Evolutionary conservation across 1,140 invertebrate species (phyloP).

Genomic region (Aplysia californica): DNA sequence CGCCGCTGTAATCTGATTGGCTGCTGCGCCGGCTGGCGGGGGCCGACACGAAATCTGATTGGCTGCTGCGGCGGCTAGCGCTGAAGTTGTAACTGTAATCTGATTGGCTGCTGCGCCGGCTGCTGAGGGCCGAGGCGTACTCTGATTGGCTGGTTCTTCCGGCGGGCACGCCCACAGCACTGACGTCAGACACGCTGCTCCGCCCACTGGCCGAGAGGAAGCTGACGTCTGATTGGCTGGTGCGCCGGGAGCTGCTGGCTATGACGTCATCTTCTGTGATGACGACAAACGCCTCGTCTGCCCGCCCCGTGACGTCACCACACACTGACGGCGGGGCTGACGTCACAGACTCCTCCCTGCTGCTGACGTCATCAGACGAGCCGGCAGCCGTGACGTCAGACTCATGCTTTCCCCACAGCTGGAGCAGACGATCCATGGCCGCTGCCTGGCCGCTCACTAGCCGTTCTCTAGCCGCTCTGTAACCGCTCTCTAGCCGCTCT

Average conservation of each 20-base stretch:
- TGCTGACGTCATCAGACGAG: too few species aligned
- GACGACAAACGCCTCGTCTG: neutral
- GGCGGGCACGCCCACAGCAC: neutral
- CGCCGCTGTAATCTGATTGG: slow-evolving; percentile 11
- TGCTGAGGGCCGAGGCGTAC: neutral
- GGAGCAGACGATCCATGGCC: too few species aligned
- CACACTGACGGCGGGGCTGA: too few species aligned
- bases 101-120: slow-evolving; percentile 3
- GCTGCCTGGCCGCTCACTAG: too few species aligned
- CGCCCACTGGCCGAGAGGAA: neutral
- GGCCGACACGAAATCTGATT: neutral
- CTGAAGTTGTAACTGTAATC: neutral
- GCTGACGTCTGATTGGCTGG: slow-evolving; percentile 9
- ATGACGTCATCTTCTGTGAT: neutral
- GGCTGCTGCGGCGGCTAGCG: neutral
- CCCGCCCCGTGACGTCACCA: neutral
- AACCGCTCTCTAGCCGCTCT: too few species aligned
- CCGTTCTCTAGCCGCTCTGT: too few species aligned
- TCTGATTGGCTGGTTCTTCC: slow-evolving; percentile 13
- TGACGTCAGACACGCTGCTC: slow-evolving; percentile 7
- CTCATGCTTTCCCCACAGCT: too few species aligned
- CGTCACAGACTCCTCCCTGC: too few species aligned
- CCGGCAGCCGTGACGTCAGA: too few species aligned
- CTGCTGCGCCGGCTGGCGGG: neutral
- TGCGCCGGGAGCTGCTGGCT: neutral